A percentile compares a stretch with the other conserved stretches of the same genome.
phyloP scores from a whole-genome alignment of 2,113 vertebrate genomes.

The Apodemus sylvaticus region DNA sequence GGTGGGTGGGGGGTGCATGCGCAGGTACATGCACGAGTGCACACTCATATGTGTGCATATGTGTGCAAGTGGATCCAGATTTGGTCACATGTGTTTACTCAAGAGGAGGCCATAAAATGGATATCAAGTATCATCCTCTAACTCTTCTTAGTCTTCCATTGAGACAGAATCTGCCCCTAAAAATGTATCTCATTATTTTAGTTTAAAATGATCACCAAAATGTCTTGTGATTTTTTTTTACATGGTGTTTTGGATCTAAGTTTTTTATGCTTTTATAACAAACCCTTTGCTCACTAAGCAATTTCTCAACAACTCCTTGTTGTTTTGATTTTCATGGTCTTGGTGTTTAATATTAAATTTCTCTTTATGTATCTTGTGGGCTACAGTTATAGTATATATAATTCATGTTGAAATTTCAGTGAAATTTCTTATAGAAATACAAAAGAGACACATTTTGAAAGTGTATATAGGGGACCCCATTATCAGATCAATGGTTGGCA shows the following conservation, averaged over 20 bases:
- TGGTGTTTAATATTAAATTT: neutral
- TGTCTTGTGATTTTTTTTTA: neutral
- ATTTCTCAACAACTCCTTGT: neutral
- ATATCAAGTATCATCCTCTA: neutral
- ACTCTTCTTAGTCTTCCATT: neutral
- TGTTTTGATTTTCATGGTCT: neutral
- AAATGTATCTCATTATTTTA: neutral
- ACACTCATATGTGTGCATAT: neutral
- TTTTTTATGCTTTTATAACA: neutral
- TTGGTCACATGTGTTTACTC: too few species aligned
- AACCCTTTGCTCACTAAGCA: neutral
- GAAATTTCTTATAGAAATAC: neutral
- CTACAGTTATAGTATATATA: neutral
- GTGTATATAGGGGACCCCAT: neutral
- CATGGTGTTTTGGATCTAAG: neutral
- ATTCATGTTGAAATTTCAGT: neutral
- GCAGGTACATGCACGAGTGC: neutral
- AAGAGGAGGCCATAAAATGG: neutral
- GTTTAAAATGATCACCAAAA: neutral
- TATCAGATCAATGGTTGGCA: too few species aligned
- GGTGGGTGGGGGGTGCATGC: neutral
- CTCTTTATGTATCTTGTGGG: neutral
- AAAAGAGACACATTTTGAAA: neutral
- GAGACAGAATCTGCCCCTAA: neutral
- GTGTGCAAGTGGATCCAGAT: neutral